Base-by-base conservation (phyloP, 2,113 vertebrate species). In the Zosterops hypoxanthus region DNA sequence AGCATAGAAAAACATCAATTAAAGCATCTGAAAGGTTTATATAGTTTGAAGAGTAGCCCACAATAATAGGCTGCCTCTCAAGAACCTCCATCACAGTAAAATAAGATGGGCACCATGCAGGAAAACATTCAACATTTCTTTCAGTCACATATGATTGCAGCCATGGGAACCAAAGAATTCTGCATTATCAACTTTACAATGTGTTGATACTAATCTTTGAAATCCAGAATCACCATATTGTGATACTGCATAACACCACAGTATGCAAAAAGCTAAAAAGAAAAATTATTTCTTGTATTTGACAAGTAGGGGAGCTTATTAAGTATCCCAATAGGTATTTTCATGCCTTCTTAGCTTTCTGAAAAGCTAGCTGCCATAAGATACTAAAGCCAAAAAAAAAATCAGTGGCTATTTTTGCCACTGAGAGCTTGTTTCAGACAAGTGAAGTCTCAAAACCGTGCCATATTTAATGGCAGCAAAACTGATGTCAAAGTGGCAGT, bases 101-200 rank as follows among this genome's bases (percentile, higher is more conserved):
- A 86, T 0, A 69, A 16, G 16, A 42, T 49, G 21, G 33, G 19
- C 23, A 83, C 8, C 59, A 80, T 0, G 0, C 17, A 65, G 12
- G 29, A 25, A 72, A 86, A 34, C 9, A 76, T 47, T 11, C 12
- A 91, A 22, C 8, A 49, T 50, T 82, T 81, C 61, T 60, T 95
- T 60, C 13, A 81, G 31, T 75, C 68, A 59, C 20, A 68, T 31
- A 39, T 63, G 49, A 50, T 2, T 91, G 61, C 24, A 84, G 64
- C 31, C 28, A 86, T 41, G 14, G 61, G 90, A 92, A 52, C 44
- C 41, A 91, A 78, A 79, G 29, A 26, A 26, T 26, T 91, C 44
- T 41, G 20, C 44, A 69, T 53, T 57, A 66, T 36, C 46, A 84
- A 34, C 23, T 92, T 73, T 14, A 77, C 44, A 85, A 19, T 4